Evolutionary conservation across 2,113 vertebrate genomes (phyloP).

Genomic region (Pteropus alecto): DNA sequence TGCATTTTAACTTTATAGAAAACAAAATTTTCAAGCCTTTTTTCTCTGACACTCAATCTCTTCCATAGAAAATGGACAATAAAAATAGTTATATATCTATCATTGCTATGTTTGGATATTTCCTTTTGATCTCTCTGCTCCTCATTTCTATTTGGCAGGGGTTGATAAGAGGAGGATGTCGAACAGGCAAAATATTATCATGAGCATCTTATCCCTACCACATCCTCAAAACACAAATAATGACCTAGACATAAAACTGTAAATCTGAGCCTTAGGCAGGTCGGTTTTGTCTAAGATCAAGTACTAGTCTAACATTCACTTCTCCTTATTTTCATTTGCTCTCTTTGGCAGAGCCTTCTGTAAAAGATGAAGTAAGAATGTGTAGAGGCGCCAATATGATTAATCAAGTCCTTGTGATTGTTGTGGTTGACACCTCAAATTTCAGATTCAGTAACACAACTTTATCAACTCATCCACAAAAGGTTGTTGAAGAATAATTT

Average conservation of each 20-base stretch:
- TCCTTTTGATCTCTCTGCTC: not conserved
- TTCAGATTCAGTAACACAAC: constrained; percentile 37
- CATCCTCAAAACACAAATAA: not conserved
- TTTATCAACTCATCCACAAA: constrained; percentile 3
- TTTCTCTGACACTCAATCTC: constrained; percentile 16
- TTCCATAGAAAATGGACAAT: not conserved
- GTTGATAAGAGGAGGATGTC: not conserved
- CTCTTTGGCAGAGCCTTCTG: not conserved
- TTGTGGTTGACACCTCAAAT: constrained; percentile 44
- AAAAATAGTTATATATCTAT: not conserved
- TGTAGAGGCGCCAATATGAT: not conserved
- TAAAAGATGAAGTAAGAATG: constrained; percentile 36
- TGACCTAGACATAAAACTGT: not conserved
- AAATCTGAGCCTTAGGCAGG: not conserved
- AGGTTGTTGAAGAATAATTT: not conserved
- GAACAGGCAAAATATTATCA: not conserved
- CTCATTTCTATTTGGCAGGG: not conserved
- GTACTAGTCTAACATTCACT: not conserved
- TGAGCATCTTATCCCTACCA: not conserved
- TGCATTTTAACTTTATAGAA: constrained; percentile 43
- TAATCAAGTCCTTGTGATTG: constrained; percentile 21
- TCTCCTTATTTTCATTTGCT: not conserved
- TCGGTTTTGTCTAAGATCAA: not conserved
- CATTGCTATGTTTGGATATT: not conserved
- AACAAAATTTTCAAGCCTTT: constrained; percentile 38